Evolutionary conservation across 64 coral and sea anemone genomes (phyloP), one percentile per base, ranked within the genome.

Genomic region (Hydrozoanthus tunicans): DNA sequence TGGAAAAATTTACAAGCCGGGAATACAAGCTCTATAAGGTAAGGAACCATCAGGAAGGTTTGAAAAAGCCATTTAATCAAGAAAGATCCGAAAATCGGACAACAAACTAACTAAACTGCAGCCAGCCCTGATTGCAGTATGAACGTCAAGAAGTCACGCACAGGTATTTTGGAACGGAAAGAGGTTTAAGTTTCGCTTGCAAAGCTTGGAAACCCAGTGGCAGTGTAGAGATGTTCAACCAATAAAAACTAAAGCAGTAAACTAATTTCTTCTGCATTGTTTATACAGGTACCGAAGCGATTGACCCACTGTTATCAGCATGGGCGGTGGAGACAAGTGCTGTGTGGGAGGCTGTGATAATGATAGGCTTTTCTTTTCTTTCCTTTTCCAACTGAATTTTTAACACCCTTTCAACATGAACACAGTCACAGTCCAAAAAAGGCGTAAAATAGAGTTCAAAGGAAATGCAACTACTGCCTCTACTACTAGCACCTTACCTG

Each of bases 311-410:
- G 73, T 76, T 76, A 76, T 53, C 73, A 65, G 56, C 43, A 89
- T 89, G 70, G 70, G 85, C 12, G 8, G 62, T 89, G 85, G 85
- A 89, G 51, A 89, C 85, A 89, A 89, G 70, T 76, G 85, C 65
- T 89, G 85, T 73, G 85, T 89, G 24, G 85, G 70, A 74, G 53
- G 85, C 65, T 76, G 85, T 77, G 55, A 79, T 58, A 79, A 79
- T 79, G 55, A 79, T 79, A 79, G 77, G 77, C 20, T 20, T 20
- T 20, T 20, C 20, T 20, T 20, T 20, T 20, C 20, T 20, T 20
- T 20, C 84, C 68, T 23, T 58, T 89, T 56, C 82, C 82, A 56
- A 86, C 82, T 70, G 63, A 70, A 53, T 86, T 86, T 69, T 9
- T 89, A 24, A 90, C 74, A 73, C 88, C 58, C 64, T 90, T 90